Evolutionary conservation across 2,888 invertebrate genomes (phyloP), one percentile per base, ranked within the genome.

Genomic region (Lepidocyrtoides sp.): DNA sequence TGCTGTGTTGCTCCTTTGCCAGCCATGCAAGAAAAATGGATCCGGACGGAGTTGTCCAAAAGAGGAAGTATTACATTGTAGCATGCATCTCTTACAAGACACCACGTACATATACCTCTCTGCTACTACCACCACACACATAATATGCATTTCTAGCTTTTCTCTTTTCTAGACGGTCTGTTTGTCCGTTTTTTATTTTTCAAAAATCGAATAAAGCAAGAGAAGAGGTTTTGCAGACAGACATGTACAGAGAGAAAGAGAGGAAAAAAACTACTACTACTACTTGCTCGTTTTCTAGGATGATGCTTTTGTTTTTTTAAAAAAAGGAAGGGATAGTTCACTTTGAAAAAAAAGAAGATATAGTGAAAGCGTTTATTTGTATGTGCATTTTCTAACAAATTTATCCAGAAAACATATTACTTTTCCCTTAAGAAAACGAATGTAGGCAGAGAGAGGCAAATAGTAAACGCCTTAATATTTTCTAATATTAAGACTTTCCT

Each of bases 391-490:
- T 41, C 69, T 14, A 17, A 20, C 69, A 69, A 36, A 66, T 69
- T 69, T 69, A 41, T n/a, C 29, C 41, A 20, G 41, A 41, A n/a
- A 69, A 17, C 69, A 32, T 66, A 66, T 66, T 69, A 69, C 36
- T 63, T 12, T 32, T 26, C 14, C 12, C 10, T 60, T 23, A 26
- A 26, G 8, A 60, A 60, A 26, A 69, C 23, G 4, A 36, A 36
- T 63, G 0, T 63, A 63, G 3, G 1, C 7, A 66, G 29, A 66
- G 26, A 60, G 23, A 48, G 48, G 48, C 32, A 75, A 10, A 20
- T 1, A 41, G 69, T 69, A 41, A 69, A 69, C 41, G 60, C 81
- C 20, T 17, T 48, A 82, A 82, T 82, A 82, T 41, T 82, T 82
- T 41, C 82, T 60, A 82, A 82, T 63, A 60, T 63, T 60, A 44